Evolutionary conservation across 2,113 vertebrate genomes (phyloP), one percentile per base, ranked within the genome.

Genomic region (Pygoscelis antarcticus): DNA sequence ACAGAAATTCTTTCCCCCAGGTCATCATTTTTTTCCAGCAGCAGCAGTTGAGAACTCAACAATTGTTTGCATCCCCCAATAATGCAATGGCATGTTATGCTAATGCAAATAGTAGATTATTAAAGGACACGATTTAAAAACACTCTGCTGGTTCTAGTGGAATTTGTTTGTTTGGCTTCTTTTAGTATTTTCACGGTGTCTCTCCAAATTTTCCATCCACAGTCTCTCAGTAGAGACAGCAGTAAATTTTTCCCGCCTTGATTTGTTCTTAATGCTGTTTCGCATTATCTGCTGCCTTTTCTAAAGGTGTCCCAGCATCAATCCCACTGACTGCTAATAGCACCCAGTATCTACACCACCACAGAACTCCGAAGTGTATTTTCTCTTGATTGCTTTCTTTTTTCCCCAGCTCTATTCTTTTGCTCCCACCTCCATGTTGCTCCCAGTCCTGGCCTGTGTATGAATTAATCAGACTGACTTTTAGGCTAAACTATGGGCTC

Each of bases 81-180:
- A 96, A 91, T 69, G 84, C 75, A 93, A 40, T 88, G 58, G 52
- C 85, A 71, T 94, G 75, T 86, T 95, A 82, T 16, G 6, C 54
- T 89, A 93, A 92, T 90, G 75, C 23, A 29, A 89, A 80, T 57
- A 75, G 78, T 89, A 80, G 84, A 90, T 94, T 93, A 95, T 87
- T 85, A 97, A 88, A 94, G 89, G 74, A 77, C 55, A 60, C 6
- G 8, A 75, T 96, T 96, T 95, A 60, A 94, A 97, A 96, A 82
- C 65, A 96, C 55, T 89, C 62, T 68, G 34, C 54, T 87, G 66
- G 36, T 78, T 89, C 70, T 46, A 75, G 65, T 68, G 71, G 77
- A 89, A 88, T 91, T 77, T 89, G 68, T 86, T 89, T 93, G 58
- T 95, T 96, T 93, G 77, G 83, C 70, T 81, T 89, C 61, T 79